phyloP scores from a whole-genome alignment of 23 tunicate genomes.

The Pegea sp. region DNA sequence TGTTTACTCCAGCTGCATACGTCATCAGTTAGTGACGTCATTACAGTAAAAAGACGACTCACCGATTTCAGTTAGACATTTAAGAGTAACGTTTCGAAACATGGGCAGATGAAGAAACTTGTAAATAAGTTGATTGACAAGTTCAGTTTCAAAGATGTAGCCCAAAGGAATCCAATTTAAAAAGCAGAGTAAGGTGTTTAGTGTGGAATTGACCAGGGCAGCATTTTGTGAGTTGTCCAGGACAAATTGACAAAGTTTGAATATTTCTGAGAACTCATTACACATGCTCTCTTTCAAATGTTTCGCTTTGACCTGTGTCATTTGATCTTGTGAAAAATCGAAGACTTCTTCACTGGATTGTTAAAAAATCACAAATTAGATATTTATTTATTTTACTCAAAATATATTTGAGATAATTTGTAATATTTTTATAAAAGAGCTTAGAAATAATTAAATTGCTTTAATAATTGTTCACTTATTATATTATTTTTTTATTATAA shows the following conservation, averaged over 20 bases:
- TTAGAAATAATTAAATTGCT: too few relatives aligned
- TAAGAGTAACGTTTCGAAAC: slow-evolving; percentile 90
- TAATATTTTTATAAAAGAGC: too few relatives aligned
- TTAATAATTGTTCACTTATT: too few relatives aligned
- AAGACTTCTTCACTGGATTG: slow-evolving; percentile 95
- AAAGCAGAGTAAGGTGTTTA: slow-evolving; percentile 86
- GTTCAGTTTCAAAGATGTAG: slow-evolving; percentile 84
- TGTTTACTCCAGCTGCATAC: slow-evolving; percentile 63
- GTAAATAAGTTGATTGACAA: slow-evolving; percentile 59
- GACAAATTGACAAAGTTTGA: slow-evolving; percentile 89
- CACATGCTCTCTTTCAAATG: slow-evolving; percentile 97
- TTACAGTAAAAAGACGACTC: slow-evolving; percentile 1
- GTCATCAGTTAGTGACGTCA: background rate
- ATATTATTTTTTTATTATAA: too few relatives aligned
- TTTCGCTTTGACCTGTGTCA: slow-evolving; percentile 98
- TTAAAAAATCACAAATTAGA: too few relatives aligned
- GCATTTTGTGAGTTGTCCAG: slow-evolving; percentile 92
- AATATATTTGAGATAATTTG: too few relatives aligned
- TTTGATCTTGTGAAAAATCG: slow-evolving; percentile 96
- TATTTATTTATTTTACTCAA: too few relatives aligned
- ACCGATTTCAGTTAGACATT: slow-evolving; percentile 98
- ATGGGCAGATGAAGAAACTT: slow-evolving; percentile 84
- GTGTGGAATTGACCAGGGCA: slow-evolving; percentile 67
- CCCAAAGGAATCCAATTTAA: slow-evolving; percentile 99
- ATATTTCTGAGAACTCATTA: slow-evolving; percentile 93